Conservation (phyloP, 2,888 invertebrate genomes). For the Microplitis manilae region DNA sequence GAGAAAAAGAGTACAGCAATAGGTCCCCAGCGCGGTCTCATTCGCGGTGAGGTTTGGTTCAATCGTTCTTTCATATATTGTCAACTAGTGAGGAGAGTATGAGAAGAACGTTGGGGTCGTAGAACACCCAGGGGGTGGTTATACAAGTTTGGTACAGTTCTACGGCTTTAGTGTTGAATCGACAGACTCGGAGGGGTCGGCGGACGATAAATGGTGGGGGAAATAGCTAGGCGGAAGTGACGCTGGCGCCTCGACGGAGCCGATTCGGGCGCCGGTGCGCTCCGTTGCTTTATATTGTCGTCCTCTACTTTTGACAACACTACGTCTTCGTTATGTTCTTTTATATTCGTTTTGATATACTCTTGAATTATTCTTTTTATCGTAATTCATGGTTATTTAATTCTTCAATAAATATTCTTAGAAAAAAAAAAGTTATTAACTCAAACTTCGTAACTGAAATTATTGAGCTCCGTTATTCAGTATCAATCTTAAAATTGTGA, state of each 20-base stretch:
- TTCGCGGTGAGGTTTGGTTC: constrained; percentile 49
- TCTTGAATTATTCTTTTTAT: background rate
- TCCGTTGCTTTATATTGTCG: constrained; percentile 67
- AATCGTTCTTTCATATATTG: constrained; percentile 45
- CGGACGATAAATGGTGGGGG: constrained; percentile 38
- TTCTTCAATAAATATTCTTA: background rate
- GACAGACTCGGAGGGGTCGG: constrained; percentile 45
- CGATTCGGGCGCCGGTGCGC: constrained; percentile 70
- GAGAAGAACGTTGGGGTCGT: constrained; percentile 9
- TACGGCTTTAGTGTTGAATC: constrained; percentile 47
- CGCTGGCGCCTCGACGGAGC: constrained; percentile 72
- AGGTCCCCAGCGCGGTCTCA: constrained; percentile 37
- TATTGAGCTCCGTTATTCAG: no score
- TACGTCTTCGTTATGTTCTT: constrained; percentile 71
- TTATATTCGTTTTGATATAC: constrained; percentile 41
- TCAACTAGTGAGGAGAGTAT: background rate
- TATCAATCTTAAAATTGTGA: no score
- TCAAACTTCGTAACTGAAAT: no score
- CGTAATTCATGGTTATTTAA: background rate
- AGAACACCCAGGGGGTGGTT: constrained; percentile 32
- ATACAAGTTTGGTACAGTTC: constrained; percentile 45
- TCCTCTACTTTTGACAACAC: constrained; percentile 57
- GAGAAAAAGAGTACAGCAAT: background rate
- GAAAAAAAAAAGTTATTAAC: background rate
- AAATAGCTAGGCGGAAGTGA: constrained; percentile 66